These are phyloP conservation scores for Microplitis mediator DNA, from an alignment of 1,140 invertebrate species.

Conservation along the genomic window DNA sequence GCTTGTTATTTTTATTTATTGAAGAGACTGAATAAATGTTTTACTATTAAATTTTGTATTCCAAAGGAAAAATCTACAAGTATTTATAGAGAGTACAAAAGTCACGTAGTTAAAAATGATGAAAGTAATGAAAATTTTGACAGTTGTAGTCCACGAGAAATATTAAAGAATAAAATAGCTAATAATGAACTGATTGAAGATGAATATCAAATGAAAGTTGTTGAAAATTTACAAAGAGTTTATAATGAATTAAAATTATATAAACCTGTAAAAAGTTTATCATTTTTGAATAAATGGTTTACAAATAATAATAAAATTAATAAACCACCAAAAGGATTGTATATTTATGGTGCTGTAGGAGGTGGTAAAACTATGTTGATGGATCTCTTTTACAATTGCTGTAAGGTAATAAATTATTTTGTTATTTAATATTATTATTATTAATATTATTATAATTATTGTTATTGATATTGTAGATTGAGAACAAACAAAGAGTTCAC, in stretches of 20 bases:
- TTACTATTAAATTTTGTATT: constrained; percentile 5
- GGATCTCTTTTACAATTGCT: constrained; percentile 93
- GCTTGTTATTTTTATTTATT: constrained; percentile 2
- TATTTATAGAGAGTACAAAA: too few species aligned
- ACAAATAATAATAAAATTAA: constrained; percentile 51
- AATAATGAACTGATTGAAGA: constrained; percentile 71
- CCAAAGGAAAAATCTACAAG: neutral
- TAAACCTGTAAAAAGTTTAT: constrained; percentile 56
- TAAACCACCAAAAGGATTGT: constrained; percentile 75
- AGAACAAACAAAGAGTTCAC: constrained; percentile 84
- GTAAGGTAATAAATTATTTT: constrained; percentile 61
- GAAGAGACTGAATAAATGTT: neutral
- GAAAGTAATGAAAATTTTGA: too few species aligned
- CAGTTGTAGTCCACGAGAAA: constrained; percentile 59
- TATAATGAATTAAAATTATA: constrained; percentile 72
- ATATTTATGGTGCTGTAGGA: constrained; percentile 86
- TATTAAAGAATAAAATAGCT: constrained; percentile 67
- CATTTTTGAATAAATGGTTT: constrained; percentile 58
- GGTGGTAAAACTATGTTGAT: constrained; percentile 99
- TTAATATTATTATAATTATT: neutral
- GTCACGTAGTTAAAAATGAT: too few species aligned
- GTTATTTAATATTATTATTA: constrained; percentile 20
- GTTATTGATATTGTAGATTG: constrained; percentile 54
- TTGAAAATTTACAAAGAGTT: constrained; percentile 72
- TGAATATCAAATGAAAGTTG: constrained; percentile 73